Evolutionary conservation across 2,888 invertebrate genomes (phyloP).

Genomic region (Campaea margaritaria): DNA sequence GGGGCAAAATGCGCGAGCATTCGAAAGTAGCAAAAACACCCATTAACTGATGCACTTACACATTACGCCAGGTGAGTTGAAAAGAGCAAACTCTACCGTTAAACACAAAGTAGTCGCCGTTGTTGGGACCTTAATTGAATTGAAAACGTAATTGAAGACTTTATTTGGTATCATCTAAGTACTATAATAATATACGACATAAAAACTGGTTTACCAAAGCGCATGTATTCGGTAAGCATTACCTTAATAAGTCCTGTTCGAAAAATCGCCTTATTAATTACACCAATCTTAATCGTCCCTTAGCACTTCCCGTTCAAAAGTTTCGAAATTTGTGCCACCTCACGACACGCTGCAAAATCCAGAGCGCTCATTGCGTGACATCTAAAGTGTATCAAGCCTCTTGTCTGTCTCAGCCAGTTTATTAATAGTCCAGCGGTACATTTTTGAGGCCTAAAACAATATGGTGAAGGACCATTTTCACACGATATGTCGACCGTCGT

Average conservation of each 20-base stretch:
- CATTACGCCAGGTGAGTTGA: not conserved
- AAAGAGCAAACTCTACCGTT: slow-evolving; percentile 1
- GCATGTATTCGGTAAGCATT: too few relatives aligned
- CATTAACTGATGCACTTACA: slow-evolving; percentile 19
- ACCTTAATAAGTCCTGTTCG: too few relatives aligned
- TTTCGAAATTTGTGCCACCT: not conserved
- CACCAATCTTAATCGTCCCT: not conserved
- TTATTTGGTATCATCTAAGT: too few relatives aligned
- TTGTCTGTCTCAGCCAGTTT: slow-evolving; percentile 6
- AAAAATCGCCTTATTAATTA: too few relatives aligned
- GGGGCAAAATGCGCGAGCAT: slow-evolving; percentile 34
- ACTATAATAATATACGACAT: too few relatives aligned
- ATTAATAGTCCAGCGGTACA: slow-evolving; percentile 11
- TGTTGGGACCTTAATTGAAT: not conserved
- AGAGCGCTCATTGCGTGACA: not conserved
- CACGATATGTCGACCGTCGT: slow-evolving; percentile 23
- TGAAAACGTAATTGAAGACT: not conserved
- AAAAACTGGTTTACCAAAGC: too few relatives aligned
- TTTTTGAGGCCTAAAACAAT: slow-evolving; percentile 5
- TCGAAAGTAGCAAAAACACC: slow-evolving; percentile 34
- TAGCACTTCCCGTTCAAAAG: not conserved
- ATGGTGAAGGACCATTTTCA: slow-evolving; percentile 6
- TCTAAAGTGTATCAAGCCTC: slow-evolving; percentile 10
- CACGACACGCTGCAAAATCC: slow-evolving; percentile 11
- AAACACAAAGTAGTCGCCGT: not conserved